Evolutionary conservation across 2,113 vertebrate species (phyloP), one percentile per base, ranked within the genome.

Genomic region (Phocoena phocoena): DNA sequence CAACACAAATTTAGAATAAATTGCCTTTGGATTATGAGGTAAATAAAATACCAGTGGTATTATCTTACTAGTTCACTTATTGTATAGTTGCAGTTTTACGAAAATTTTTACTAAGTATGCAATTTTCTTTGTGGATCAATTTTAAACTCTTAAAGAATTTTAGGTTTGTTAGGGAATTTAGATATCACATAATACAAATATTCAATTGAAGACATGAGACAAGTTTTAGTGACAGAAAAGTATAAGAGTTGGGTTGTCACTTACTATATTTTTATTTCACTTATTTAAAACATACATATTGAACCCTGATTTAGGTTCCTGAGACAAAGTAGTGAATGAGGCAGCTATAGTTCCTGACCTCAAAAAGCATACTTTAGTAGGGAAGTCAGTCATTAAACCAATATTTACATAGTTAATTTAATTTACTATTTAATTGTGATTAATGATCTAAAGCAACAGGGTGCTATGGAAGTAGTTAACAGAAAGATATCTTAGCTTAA

Each of bases 361-460:
- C 47, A 88, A 79, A 97, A 86, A 87, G 44, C 31, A 38, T 20
- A 50, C 33, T 82, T 85, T 63, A 63, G 23, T 91, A 28, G 31
- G 41, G n/a, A 77, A 95, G 65, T 90, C 86, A 93, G 38, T 96
- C 60, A 94, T 47, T 97, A 95, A 96, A 63, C 50, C 63, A 97
- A 93, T 97, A 97, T 98, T 97, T 97, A 95, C 89, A 92, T 86
- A 96, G 89, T 87, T 95, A 97, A 97, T 96, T 95, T 95, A 97
- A 97, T 93, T 93, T 93, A 73, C 82, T 93, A 63, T 71, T 97
- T 96, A 97, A 89, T 96, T 96, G 74, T 97, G 95, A 97, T 97
- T 97, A 97, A 97, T 97, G 82, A 96, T 91, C 50, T 65, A 97
- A 95, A 87, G 25, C 82, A 96, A 95, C 68, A 93, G 68, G 70